Evolutionary conservation across 2,888 invertebrate genomes (phyloP).

Genomic region (Temnothorax rugatulus): DNA sequence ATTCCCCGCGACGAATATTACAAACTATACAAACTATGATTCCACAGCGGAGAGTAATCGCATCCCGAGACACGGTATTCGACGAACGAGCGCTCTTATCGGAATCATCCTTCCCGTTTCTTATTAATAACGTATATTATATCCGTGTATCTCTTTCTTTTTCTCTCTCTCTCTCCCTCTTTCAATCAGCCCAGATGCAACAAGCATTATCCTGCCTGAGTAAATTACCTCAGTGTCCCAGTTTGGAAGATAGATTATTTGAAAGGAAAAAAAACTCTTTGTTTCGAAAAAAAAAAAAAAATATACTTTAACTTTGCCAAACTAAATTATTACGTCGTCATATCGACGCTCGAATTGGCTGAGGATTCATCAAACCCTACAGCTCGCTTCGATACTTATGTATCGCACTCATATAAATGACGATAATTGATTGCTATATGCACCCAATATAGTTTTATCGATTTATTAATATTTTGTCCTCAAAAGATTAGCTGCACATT

Average conservation of each 20-base stretch:
- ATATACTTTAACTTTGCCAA: background rate
- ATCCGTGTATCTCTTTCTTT: no score
- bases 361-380: background rate
- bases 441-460: background rate
- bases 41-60: slow-evolving; percentile 68
- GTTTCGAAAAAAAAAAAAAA: background rate
- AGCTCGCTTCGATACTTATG: background rate
- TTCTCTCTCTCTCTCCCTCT: background rate
- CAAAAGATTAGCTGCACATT: slow-evolving; percentile 10
- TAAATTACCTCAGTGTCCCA: background rate
- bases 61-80: slow-evolving; percentile 22
- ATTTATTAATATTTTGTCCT: slow-evolving; percentile 26
- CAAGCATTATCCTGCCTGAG: background rate
- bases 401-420: background rate
- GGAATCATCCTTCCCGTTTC: slow-evolving; percentile 5
- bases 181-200: background rate
- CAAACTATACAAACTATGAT: slow-evolving; percentile 74
- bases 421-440: background rate
- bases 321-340: background rate
- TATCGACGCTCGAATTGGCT: background rate
- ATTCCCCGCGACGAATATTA: slow-evolving; percentile 72
- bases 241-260: background rate
- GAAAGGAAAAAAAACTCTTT: background rate
- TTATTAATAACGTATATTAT: slow-evolving; percentile 1
- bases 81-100: slow-evolving; percentile 34